phyloP scores from a whole-genome alignment of 2,888 invertebrate species.

The Synergus itoensis region DNA sequence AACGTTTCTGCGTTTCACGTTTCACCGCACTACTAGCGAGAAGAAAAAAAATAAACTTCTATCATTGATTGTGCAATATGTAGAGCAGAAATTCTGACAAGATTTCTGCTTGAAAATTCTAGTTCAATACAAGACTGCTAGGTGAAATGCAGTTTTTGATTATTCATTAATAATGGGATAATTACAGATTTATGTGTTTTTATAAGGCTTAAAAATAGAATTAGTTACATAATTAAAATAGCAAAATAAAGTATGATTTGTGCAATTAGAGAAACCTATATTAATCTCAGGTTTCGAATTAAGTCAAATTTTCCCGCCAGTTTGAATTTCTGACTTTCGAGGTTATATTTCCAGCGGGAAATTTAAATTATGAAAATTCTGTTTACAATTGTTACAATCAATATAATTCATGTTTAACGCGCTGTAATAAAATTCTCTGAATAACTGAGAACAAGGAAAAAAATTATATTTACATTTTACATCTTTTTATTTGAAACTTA shows the following conservation, averaged over 20 bases:
- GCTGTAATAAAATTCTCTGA: too few relatives aligned
- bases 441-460: neutral
- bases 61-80: constrained; percentile 4
- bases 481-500: neutral
- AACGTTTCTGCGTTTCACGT: constrained; percentile 45
- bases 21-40: constrained; percentile 19
- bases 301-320: neutral
- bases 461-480: neutral
- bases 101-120: neutral
- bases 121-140: neutral
- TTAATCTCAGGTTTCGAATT: neutral
- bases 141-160: neutral
- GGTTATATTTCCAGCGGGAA: neutral
- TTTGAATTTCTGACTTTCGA: neutral
- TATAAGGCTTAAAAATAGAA: neutral
- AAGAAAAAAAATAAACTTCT: neutral
- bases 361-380: neutral
- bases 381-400: too few relatives aligned
- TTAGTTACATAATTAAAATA: neutral
- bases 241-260: neutral
- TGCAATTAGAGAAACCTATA: neutral
- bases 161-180: neutral
- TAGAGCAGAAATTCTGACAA: neutral
- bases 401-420: too few relatives aligned
- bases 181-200: neutral